Percentiles rank a stretch among this genome's conserved stretches.
Evolutionary conservation across 2,113 vertebrate species (phyloP).

Genomic region (Hemibagrus wyckioides): DNA sequence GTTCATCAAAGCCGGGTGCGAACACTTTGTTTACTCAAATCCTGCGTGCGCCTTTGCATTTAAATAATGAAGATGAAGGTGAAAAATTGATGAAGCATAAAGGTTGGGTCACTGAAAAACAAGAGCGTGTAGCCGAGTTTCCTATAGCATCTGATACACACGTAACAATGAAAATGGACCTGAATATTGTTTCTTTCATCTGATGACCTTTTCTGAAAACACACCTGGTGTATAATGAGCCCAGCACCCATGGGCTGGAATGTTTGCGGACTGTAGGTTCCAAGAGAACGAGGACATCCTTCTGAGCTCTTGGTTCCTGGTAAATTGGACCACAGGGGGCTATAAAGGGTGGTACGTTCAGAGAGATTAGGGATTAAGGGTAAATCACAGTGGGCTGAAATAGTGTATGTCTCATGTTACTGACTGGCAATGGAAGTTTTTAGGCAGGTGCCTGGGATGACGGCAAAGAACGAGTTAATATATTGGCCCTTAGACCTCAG

Average conservation of each 20-base stretch:
- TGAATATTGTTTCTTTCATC: background rate
- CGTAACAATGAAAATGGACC: background rate
- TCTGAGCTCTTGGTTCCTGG: background rate
- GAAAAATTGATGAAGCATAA: background rate
- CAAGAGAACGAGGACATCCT: slow-evolving; percentile 5
- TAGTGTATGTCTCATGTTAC: background rate
- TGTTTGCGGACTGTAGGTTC: slow-evolving; percentile 11
- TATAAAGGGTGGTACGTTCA: background rate
- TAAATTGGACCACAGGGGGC: slow-evolving; percentile 21
- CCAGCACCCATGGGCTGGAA: background rate
- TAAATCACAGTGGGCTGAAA: background rate
- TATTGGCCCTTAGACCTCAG: background rate
- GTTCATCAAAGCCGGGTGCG: slow-evolving; percentile 21
- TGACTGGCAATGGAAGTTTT: background rate
- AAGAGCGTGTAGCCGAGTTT: background rate
- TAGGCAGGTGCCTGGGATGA: background rate
- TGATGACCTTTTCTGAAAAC: background rate
- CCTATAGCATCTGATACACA: background rate
- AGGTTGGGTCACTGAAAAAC: background rate
- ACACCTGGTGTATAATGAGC: slow-evolving; percentile 3
- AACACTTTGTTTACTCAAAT: slow-evolving; percentile 36
- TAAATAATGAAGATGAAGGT: slow-evolving; percentile 34
- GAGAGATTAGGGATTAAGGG: background rate
- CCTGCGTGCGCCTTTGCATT: slow-evolving; percentile 12
- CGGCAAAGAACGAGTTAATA: background rate